These are phyloP conservation scores for Enteromius treurensis DNA, from an alignment of 2,797 vertebrate species.

Conservation along the genomic window DNA sequence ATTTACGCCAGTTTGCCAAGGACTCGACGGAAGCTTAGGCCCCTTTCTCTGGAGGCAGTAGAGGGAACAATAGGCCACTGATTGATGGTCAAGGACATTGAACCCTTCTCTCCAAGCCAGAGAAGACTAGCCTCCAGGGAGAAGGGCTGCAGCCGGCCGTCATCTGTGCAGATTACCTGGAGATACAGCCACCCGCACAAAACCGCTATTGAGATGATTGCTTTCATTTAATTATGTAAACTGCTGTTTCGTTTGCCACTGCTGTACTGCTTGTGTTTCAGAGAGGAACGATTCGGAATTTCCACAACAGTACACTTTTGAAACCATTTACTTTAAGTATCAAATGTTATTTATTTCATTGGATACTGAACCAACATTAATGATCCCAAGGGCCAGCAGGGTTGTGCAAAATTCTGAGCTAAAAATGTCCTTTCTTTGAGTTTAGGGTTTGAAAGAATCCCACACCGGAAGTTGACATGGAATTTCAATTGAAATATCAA, in stretches of 20 bases:
- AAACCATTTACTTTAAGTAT: background rate
- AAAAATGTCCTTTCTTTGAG: background rate
- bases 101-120: constrained; percentile 66
- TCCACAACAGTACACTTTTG: background rate
- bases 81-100: constrained; percentile 82
- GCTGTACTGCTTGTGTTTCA: background rate
- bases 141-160: constrained; percentile 49
- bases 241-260: constrained; percentile 7
- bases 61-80: constrained; percentile 74
- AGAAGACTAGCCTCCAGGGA: constrained; percentile 62
- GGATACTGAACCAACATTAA: background rate
- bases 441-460: background rate
- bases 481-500: background rate
- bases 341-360: background rate
- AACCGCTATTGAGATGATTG: constrained; percentile 20
- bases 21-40: constrained; percentile 65
- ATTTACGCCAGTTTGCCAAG: constrained; percentile 69
- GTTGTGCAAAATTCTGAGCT: background rate
- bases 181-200: constrained; percentile 36
- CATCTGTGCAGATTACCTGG: constrained; percentile 53
- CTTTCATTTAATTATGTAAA: constrained; percentile 33
- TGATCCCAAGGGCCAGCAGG: background rate
- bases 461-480: background rate
- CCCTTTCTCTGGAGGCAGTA: constrained; percentile 66
- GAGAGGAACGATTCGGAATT: background rate